Base-by-base conservation (phyloP, 2,797 vertebrate genomes). In the Enteromius paludinosus region DNA sequence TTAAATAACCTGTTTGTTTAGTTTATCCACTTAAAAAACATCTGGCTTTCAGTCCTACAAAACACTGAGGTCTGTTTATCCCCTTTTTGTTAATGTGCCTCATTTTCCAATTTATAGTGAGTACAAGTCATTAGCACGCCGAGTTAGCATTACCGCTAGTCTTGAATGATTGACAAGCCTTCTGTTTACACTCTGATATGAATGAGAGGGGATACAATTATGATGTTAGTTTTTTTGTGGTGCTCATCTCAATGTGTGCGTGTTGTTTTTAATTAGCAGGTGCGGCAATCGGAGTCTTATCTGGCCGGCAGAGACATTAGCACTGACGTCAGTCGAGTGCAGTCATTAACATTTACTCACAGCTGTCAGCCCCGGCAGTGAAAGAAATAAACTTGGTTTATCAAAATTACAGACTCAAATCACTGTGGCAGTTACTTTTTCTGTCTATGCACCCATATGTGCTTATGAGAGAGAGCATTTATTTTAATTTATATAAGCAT, bases 141-240 rank as follows among this genome's bases (percentile, higher is more conserved):
- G 61, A 71, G 17, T 72, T 64, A 33, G 47, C 68, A 71, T 66
- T 61, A 79, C n/a, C 49, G 52, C 43, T 78, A 38, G 61, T 45
- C 49, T n/a, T 73, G 49, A 65, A 78, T 83, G 81, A 85, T 73
- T 79, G 84, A 35, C 84, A 75, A 25, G 52, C 41, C 38, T 78
- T 25, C 54, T 79, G 76, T 69, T 83, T 61, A 78, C 71, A 56
- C 43, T 78, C 79, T 65, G 73, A 82, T 78, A 82, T 69, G 59
- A 85, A 78, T 78, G 52, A 72, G 56, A 72, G 35, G 69, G 62
- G 54, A 72, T 82, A 66, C 69, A 45, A 49, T 74, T 72, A 85
- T 74, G 80, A 76, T 69, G 17, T 74, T 68, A 41, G 65, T n/a
- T 66, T 64, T 64, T 78, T 75, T 62, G 68, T 45, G n/a, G n/a